phyloP scores from a whole-genome alignment of 2,113 vertebrate species.

The Tichodroma muraria region DNA sequence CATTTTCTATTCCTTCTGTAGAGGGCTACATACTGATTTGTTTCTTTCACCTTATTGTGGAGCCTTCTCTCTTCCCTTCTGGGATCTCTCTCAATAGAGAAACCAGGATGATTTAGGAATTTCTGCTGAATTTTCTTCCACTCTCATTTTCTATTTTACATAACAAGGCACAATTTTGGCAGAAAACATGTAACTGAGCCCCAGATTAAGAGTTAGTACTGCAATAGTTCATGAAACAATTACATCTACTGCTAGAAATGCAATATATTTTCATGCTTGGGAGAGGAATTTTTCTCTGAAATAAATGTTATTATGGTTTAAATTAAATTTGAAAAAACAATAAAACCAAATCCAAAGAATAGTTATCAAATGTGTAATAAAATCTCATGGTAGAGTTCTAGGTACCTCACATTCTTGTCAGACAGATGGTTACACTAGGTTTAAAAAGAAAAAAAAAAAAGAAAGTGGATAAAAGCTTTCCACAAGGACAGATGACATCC shows the following conservation, averaged over 20 bases:
- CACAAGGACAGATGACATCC: background rate
- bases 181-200: background rate
- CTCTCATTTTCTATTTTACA: background rate
- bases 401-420: background rate
- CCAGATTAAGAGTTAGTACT: background rate
- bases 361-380: background rate
- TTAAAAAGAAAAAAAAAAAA: too few relatives aligned
- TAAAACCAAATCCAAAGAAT: background rate
- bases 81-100: background rate
- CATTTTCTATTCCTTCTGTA: conserved; percentile 44
- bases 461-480: background rate
- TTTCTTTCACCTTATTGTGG: background rate
- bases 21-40: conserved; percentile 1
- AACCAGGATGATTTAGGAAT: background rate
- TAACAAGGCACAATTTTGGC: background rate
- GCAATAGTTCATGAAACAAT: background rate
- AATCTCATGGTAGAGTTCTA: background rate
- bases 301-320: background rate
- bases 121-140: background rate
- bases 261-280: background rate
- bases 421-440: background rate
- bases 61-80: background rate
- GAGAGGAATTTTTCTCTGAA: background rate
- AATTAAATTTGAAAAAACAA: background rate
- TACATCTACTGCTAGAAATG: background rate